Evolutionary conservation across 2,888 invertebrate genomes (phyloP).

Genomic region (Seladonia tumulorum): DNA sequence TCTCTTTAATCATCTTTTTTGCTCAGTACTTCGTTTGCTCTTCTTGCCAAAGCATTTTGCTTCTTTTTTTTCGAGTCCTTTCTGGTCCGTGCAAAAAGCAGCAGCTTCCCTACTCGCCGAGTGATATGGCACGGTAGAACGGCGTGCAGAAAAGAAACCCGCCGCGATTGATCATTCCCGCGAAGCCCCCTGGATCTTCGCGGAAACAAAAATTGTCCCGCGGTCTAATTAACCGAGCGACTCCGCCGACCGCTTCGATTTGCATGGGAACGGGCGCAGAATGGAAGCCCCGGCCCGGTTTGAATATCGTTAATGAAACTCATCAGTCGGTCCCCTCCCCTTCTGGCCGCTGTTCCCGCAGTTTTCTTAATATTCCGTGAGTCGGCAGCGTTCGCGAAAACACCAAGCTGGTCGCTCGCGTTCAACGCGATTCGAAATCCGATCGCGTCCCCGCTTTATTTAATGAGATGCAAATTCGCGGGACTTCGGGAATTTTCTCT

Average conservation of each 20-base stretch:
- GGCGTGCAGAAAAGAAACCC: background rate
- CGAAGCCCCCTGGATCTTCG: background rate
- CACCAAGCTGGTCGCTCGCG: background rate
- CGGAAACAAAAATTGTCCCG: conserved; percentile 3
- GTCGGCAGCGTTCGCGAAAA: conserved; percentile 1
- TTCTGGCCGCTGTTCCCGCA: background rate
- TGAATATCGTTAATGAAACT: conserved; percentile 15
- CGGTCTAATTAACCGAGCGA: conserved; percentile 4
- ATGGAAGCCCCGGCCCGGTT: background rate
- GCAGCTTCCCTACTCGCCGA: background rate
- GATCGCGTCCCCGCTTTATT: background rate
- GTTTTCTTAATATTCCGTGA: conserved; percentile 25
- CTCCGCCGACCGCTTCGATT: background rate
- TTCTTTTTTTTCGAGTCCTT: background rate
- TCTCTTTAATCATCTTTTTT: background rate
- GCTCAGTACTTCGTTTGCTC: background rate
- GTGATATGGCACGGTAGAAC: background rate
- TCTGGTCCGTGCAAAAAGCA: background rate
- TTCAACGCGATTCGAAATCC: conserved; percentile 9
- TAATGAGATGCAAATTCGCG: conserved; percentile 54
- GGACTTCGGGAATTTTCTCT: conserved; percentile 1
- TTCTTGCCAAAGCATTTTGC: background rate
- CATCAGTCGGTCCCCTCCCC: background rate
- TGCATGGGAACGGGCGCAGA: conserved; percentile 3
- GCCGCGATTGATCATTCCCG: background rate